phyloP scores from a whole-genome alignment of 2,113 vertebrate species.

The Syngnathus floridae region DNA sequence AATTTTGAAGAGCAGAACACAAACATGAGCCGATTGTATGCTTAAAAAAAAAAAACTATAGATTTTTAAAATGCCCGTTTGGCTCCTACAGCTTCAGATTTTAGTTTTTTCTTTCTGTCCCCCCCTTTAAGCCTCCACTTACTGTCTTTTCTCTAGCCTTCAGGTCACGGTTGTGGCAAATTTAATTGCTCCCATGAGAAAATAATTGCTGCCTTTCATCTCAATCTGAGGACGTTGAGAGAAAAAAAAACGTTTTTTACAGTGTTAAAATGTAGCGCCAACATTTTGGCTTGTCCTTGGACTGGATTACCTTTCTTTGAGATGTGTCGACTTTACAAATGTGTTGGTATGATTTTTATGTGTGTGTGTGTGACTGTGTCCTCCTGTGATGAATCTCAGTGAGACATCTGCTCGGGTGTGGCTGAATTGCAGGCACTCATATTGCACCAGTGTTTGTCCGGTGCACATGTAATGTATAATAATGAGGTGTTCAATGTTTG shows the following conservation, averaged over 20 bases:
- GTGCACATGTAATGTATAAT: neutral
- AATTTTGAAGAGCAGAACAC: neutral
- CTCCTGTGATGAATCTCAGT: conserved; percentile 13
- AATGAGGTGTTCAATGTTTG: conserved; percentile 1
- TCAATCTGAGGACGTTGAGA: neutral
- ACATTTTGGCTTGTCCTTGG: conserved; percentile 22
- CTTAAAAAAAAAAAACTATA: neutral
- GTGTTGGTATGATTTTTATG: neutral
- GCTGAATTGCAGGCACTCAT: neutral
- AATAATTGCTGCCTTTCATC: neutral
- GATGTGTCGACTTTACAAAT: conserved; percentile 25
- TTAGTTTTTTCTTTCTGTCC: no score
- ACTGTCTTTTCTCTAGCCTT: no score
- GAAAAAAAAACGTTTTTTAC: neutral
- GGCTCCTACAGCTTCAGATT: no score
- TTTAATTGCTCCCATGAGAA: neutral
- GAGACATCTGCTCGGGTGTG: conserved; percentile 1
- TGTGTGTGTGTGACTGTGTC: conserved; percentile 6
- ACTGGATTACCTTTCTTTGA: conserved; percentile 8
- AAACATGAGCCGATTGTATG: neutral
- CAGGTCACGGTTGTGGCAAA: no score
- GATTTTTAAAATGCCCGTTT: neutral
- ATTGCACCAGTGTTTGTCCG: neutral
- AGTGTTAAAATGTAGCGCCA: conserved; percentile 26
- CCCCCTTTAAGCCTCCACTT: no score